Evolutionary conservation across 2,888 invertebrate genomes (phyloP), one percentile per base, ranked within the genome.

Genomic region (Hanleya hanleyi): DNA sequence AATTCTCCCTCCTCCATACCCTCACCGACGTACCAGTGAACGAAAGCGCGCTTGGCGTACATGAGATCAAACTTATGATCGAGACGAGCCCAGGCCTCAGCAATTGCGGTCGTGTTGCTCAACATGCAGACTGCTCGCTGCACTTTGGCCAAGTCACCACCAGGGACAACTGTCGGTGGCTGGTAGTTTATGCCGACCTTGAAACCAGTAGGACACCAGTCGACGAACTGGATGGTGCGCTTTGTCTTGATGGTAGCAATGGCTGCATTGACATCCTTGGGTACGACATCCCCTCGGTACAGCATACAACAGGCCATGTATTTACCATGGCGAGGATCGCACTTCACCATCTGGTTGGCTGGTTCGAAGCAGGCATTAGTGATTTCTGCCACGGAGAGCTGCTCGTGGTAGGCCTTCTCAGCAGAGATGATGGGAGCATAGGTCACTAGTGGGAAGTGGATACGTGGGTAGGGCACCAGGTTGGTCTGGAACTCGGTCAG

Each of bases 341-440:
- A 57, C 57, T 57, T 57, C 29, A 57, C 57, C 57, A 88, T 86
- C 65, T 80, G 80, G 72, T 82, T 83, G 66, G 79, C 79, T 79
- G 26, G 80, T 73, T 32, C 57, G 32, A 57, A 57, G 29, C 57
- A 57, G 15, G 57, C 57, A 9, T 26, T 57, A 29, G 57, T 57
- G 5, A 57, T 57, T 32, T 57, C 57, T 1, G 57, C 57, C 9
- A 57, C 57, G 9, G 57, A 57, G 2, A 83, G 67, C 74, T 96
- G 96, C 91, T 97, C 96, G 90, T 97, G 96, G 93, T 96, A 96
- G 7, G 96, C 97, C 92, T 96, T 96, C 92, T 97, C 96, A 74
- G 96, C 96, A 0, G 96, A 96, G 22, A 57, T 57, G 15, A 57
- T 77, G 51, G 65, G 84, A 83, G 70, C 86, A 86, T 1, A 86